These are phyloP conservation scores for Canis aureus DNA, from an alignment of 2,113 vertebrate species.

Conservation along the genomic window DNA sequence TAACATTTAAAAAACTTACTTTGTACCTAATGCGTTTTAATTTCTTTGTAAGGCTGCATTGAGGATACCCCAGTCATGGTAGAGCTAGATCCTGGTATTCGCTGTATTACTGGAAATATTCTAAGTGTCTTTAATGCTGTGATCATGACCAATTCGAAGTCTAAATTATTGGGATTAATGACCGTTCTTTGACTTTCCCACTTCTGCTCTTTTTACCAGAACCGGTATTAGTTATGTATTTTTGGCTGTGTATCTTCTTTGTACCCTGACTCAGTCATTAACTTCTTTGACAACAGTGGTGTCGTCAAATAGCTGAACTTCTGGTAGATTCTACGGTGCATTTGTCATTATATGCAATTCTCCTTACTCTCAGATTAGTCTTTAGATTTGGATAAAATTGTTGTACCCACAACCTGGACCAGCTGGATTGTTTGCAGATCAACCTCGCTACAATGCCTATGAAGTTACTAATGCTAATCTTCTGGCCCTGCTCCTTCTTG, in stretches of 20 bases:
- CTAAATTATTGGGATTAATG: background rate
- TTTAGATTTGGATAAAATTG: background rate
- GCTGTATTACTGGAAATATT: background rate
- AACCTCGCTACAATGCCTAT: background rate
- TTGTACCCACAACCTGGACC: background rate
- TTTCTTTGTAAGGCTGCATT: background rate
- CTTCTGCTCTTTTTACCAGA: background rate
- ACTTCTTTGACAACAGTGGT: background rate
- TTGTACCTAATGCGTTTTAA: background rate
- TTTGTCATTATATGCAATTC: background rate
- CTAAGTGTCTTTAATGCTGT: background rate
- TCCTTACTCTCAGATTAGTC: background rate
- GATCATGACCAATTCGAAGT: background rate
- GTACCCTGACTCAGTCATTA: background rate
- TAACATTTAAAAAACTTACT: conserved; percentile 25
- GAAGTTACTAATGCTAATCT: background rate
- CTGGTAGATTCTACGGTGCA: background rate
- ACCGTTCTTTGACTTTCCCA: background rate
- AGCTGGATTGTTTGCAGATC: background rate
- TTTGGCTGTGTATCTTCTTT: conserved; percentile 21
- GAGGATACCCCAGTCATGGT: background rate
- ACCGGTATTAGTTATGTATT: background rate
- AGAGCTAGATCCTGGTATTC: background rate
- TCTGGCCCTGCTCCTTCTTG: background rate
- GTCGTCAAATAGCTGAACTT: background rate